phyloP scores from a whole-genome alignment of 2,888 invertebrate genomes.

The Matsumyia berberina region DNA sequence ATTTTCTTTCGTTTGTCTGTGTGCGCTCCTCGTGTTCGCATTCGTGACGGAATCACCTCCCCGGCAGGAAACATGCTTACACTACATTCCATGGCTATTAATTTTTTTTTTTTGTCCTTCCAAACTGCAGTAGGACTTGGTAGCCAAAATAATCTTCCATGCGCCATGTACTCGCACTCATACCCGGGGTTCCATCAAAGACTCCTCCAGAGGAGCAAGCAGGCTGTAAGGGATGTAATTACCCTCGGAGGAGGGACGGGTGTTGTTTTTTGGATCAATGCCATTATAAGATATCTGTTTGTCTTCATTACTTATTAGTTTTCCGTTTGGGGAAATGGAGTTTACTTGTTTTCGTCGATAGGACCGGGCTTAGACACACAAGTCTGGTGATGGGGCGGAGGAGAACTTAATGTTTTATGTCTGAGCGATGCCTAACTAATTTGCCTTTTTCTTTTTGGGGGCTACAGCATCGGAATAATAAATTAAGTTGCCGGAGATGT shows the following conservation, averaged over 20 bases:
- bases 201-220: conserved; percentile 2
- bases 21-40: conserved; percentile 12
- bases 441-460: conserved; percentile 33
- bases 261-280: conserved; percentile 39
- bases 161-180: neutral
- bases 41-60: conserved; percentile 21
- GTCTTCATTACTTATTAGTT: conserved; percentile 44
- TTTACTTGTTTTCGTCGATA: conserved; percentile 31
- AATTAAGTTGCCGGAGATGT: conserved; percentile 36
- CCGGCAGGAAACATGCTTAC: neutral
- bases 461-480: conserved; percentile 44
- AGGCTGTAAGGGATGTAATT: conserved; percentile 32
- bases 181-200: conserved; percentile 40
- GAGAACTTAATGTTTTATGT: conserved; percentile 35
- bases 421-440: conserved; percentile 50
- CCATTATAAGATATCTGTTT: conserved; percentile 50
- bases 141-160: conserved; percentile 31
- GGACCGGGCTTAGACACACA: neutral
- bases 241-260: neutral
- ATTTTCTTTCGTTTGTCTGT: conserved; percentile 32
- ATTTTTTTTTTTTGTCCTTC: conserved; percentile 16
- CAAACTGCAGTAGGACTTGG: conserved; percentile 27
- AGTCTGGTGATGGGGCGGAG: neutral
- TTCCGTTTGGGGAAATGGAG: conserved; percentile 27
- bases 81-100: conserved; percentile 35